Evolutionary conservation across 1,140 invertebrate genomes (phyloP).

Genomic region (Adelges cooleyi): DNA sequence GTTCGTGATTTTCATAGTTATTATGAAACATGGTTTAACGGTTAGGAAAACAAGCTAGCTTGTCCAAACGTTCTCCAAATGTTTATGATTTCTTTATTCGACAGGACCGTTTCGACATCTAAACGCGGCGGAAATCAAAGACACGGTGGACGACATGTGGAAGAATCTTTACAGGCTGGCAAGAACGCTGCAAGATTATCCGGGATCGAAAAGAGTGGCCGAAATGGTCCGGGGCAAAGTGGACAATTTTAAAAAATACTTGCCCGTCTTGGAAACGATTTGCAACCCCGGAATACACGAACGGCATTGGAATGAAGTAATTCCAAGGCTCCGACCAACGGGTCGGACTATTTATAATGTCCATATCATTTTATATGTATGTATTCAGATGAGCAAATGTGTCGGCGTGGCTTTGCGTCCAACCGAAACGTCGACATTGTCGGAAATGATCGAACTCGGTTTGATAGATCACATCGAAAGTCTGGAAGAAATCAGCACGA

Average conservation of each 20-base stretch:
- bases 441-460: slow-evolving; percentile 78
- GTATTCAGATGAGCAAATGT: slow-evolving; percentile 56
- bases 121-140: slow-evolving; percentile 69
- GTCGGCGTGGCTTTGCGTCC: slow-evolving; percentile 56
- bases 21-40: slow-evolving; percentile 61
- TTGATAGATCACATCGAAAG: slow-evolving; percentile 60
- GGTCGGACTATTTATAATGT: not conserved
- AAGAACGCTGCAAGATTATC: slow-evolving; percentile 64
- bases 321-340: not conserved
- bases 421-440: slow-evolving; percentile 53
- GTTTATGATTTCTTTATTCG: slow-evolving; percentile 13
- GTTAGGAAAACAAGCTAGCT: too few relatives aligned
- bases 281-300: slow-evolving; percentile 78
- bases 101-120: slow-evolving; percentile 64
- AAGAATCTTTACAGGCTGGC: slow-evolving; percentile 65
- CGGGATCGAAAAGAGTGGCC: slow-evolving; percentile 73
- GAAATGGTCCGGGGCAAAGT: slow-evolving; percentile 75
- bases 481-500: slow-evolving; percentile 75
- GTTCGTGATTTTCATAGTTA: slow-evolving; percentile 72
- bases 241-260: slow-evolving; percentile 77
- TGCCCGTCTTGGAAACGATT: slow-evolving; percentile 75
- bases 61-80: too few relatives aligned
- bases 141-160: slow-evolving; percentile 75
- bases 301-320: slow-evolving; percentile 78
- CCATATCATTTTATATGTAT: too few relatives aligned